Evolutionary conservation across 2,797 vertebrate species (phyloP).

Genomic region (Enteromius treurensis): DNA sequence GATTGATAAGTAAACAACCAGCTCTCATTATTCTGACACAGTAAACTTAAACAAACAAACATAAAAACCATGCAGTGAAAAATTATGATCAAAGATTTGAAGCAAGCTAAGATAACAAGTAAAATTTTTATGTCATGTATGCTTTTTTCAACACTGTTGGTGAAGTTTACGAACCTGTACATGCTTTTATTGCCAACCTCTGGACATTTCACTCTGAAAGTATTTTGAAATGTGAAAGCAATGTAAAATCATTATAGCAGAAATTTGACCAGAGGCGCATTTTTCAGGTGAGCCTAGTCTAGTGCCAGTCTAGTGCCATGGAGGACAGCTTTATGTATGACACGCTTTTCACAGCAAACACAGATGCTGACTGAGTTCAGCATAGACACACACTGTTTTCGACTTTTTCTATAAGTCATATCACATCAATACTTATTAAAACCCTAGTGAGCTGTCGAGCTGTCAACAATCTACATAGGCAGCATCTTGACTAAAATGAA

Average conservation of each 20-base stretch:
- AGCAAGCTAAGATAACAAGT: neutral
- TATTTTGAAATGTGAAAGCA: neutral
- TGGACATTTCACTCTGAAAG: neutral
- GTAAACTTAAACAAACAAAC: neutral
- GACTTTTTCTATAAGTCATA: neutral
- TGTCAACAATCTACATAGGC: conserved; percentile 13
- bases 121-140: neutral
- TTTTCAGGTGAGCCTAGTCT: no score
- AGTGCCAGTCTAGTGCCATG: neutral
- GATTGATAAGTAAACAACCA: neutral
- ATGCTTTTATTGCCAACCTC: neutral
- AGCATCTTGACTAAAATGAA: conserved; percentile 10
- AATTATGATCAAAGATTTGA: neutral
- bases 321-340: conserved; percentile 22
- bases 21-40: neutral
- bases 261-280: neutral
- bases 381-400: neutral
- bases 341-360: neutral
- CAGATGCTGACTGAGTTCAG: neutral
- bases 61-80: neutral
- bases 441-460: conserved; percentile 22
- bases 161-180: neutral
- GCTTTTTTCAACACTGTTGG: neutral
- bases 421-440: conserved; percentile 7
- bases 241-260: neutral